Base-by-base conservation (phyloP, 2,888 invertebrate genomes). In the Philaethria dido region DNA sequence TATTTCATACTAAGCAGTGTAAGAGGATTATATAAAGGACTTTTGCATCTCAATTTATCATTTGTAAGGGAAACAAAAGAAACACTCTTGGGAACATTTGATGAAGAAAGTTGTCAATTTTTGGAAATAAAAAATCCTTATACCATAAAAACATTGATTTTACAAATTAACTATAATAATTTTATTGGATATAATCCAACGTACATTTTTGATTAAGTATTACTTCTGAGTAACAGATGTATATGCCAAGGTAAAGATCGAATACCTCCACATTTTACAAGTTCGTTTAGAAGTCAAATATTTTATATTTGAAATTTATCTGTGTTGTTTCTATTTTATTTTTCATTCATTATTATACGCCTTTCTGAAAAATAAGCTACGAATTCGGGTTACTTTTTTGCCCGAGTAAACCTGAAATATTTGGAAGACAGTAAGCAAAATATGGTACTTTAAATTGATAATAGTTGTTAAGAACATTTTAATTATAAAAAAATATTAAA, bases 11-110 rank as follows among this genome's bases (percentile, higher is more conserved):
- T 47, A 45, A 59, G 62, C 45, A 62, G 22, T 62, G 47, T 59
- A 68, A 70, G 70, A 68, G 64, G 68, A 62, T 70, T 70, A 60
- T 59, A 55, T 69, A 20, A 47, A 62, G 52, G 45, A 55, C 42
- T 47, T 60, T 5, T 52, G 44, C 36, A 3, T 47, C 20, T 39
- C 13, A 45, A 62, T 52, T 25, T 44, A 48, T 47, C 61, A n/a
- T 45, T 45, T 25, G 18, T 29, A 60, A 33, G 6, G 20, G 16
- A 39, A 39, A 13, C 11, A 39, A 4, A 13, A 2, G 18, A 18
- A 60, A 60, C 1, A 60, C 22, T 59, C 29, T 25, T 18, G n/a
- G 2, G 1, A 16, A 25, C 1, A 42, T 18, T 29, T 42, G 11
- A 18, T 16, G 3, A 16, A 33, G 25, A 52, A 25, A 29, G 50